A percentile compares a stretch with the other conserved stretches of the same genome.
Conservation (phyloP, 2,797 vertebrate species). For the Epinephelus malabaricus region DNA sequence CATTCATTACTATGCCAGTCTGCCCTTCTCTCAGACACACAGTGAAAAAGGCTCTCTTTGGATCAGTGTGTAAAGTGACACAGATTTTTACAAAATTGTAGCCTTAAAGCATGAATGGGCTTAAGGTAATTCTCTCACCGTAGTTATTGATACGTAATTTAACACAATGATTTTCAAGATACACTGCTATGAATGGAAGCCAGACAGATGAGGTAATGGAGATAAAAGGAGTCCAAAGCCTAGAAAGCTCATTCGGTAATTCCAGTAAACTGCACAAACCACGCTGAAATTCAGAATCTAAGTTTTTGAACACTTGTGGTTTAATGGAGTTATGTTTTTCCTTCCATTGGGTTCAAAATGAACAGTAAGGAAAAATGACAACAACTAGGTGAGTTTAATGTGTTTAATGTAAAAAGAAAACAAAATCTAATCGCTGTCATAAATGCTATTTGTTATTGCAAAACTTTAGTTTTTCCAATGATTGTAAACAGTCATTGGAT, state of each 20-base stretch:
- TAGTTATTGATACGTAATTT: conserved; percentile 53
- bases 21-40: conserved; percentile 10
- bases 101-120: conserved; percentile 43
- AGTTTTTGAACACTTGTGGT: neutral
- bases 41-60: conserved; percentile 30
- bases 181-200: neutral
- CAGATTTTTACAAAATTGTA: conserved; percentile 42
- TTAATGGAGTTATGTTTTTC: no score
- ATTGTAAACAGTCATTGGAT: no score
- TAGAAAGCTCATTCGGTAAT: neutral
- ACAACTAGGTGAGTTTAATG: no score
- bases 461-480: no score
- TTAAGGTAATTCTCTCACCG: conserved; percentile 33
- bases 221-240: neutral
- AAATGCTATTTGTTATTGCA: no score
- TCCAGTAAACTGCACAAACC: neutral
- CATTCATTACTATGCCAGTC: conserved; percentile 23
- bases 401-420: no score
- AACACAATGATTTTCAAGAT: conserved; percentile 33
- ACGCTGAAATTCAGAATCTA: neutral
- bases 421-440: no score
- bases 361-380: no score
- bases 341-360: no score
- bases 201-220: neutral
- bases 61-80: conserved; percentile 50